Evolutionary conservation across 2,113 vertebrate species (phyloP).

Genomic region (Glaucomys volans): DNA sequence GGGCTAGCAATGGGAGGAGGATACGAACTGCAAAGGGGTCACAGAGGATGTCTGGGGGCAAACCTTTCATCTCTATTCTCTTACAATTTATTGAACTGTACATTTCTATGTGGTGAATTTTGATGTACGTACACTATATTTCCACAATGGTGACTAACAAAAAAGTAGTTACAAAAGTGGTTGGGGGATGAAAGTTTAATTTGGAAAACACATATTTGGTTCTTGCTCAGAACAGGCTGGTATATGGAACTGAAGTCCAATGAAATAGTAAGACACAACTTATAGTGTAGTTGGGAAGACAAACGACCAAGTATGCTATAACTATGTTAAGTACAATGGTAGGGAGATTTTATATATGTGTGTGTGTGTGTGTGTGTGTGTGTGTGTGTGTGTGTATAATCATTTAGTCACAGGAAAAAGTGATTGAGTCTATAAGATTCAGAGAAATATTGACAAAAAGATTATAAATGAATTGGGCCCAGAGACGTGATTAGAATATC

Average conservation of each 20-base stretch:
- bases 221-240: not conserved
- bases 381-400: too few species aligned
- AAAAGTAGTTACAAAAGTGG: not conserved
- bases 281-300: not conserved
- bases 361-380: too few species aligned
- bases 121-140: not conserved
- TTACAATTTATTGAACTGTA: not conserved
- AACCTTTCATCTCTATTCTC: not conserved
- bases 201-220: not conserved
- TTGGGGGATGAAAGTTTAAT: not conserved
- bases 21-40: not conserved
- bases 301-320: not conserved
- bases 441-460: slow-evolving; percentile 5
- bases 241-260: not conserved
- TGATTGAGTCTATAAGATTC: not conserved
- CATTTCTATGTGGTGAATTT: not conserved
- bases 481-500: not conserved
- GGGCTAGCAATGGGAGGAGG: not conserved
- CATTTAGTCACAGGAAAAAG: not conserved
- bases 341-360: too few species aligned
- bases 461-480: not conserved
- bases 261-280: not conserved
- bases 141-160: not conserved
- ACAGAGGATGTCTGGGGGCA: too few species aligned
- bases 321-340: not conserved